Evolutionary conservation across 2,888 invertebrate species (phyloP), one percentile per base, ranked within the genome.

Genomic region (Drosophila cracens): DNA sequence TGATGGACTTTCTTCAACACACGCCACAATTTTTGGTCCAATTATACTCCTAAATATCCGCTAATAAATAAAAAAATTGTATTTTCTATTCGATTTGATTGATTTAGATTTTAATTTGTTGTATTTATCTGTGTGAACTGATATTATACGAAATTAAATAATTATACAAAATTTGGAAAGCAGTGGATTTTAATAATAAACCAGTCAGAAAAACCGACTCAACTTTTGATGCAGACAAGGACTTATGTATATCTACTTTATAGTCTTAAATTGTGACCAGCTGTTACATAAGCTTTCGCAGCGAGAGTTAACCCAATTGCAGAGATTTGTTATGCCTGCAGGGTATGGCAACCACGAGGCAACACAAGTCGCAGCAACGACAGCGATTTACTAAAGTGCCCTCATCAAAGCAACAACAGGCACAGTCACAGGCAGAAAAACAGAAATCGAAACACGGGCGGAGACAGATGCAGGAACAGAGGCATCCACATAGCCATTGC

Each of bases 371-470:
- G 34, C 56, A 54, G 33, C 68, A 82, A 85, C 65, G 73, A 87
- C 71, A 81, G 60, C 81, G 79, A 81, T 86, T 90, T 86, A 82
- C 62, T 71, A 76, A 88, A 88, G 85, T 89, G 86, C 77, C 87
- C 79, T 89, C 90, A 90, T 88, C 90, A 87, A 83, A 83, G 81
- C 78, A 81, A 89, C 77, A 87, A 81, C 90, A 87, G 90, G 89
- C 90, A 61, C 88, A 61, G 69, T 18, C 33, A 27, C 21, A 31
- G 49, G 36, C 43, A 49, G 56, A 38, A 40, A 57, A 57, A 27
- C 36, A 61, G 67, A 40, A 57, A 27, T 27, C 58, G 67, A 40
- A 40, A 16, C 25, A 8, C 18, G 33, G 48, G 34, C 40, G 21
- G 40, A 16, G 53, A 4, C 25, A 16, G n/a, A n/a, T 21, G 11